phyloP scores from a whole-genome alignment of 37 sponge, comb jelly and placozoan genomes.

The Sycon ciliatum region DNA sequence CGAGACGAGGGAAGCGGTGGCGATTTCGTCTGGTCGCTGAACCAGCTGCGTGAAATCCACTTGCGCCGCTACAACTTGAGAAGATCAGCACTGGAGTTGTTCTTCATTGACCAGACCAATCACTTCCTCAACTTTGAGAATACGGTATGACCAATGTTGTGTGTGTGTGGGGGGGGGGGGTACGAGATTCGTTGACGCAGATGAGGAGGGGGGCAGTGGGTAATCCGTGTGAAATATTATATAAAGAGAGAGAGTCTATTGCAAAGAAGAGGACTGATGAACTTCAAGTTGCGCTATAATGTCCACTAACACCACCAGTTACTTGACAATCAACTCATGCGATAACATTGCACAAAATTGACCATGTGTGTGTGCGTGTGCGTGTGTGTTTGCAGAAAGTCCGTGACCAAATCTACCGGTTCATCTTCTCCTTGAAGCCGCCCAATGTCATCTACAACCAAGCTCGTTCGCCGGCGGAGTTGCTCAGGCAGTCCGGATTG shows the following conservation, averaged over 20 bases:
- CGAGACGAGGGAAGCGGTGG: slow-evolving; percentile 1
- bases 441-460: slow-evolving; percentile 66
- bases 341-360: background rate
- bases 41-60: slow-evolving; percentile 74
- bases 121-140: slow-evolving; percentile 81
- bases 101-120: slow-evolving; percentile 87
- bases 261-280: too few species aligned
- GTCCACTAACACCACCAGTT: too few species aligned
- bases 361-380: background rate
- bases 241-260: too few species aligned
- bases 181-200: too few species aligned
- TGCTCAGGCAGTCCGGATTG: slow-evolving; percentile 51
- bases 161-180: too few species aligned
- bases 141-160: slow-evolving; percentile 40
- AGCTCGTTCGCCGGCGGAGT: slow-evolving; percentile 41
- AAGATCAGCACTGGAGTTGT: slow-evolving; percentile 80
- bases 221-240: too few species aligned
- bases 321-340: too few species aligned
- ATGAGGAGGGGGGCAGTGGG: too few species aligned
- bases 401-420: slow-evolving; percentile 53
- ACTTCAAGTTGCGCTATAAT: too few species aligned
- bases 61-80: slow-evolving; percentile 79
- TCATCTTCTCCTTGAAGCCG: slow-evolving; percentile 51
- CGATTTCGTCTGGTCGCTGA: slow-evolving; percentile 43
- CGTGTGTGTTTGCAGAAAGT: background rate